These are phyloP conservation scores for Lagria hirta DNA, from an alignment of 2,888 invertebrate species.

Conservation along the genomic window DNA sequence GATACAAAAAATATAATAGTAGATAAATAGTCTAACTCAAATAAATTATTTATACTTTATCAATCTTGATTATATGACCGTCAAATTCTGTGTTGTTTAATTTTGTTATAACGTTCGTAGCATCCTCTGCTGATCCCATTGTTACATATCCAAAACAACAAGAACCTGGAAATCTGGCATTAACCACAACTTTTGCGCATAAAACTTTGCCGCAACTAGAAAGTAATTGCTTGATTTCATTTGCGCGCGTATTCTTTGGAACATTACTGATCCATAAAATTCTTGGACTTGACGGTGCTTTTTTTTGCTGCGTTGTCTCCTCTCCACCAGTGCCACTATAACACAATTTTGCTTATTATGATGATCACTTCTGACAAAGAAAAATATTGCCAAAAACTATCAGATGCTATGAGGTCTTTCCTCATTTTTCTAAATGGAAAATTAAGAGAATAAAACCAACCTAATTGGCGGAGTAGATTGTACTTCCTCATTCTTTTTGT, in stretches of 20 bases:
- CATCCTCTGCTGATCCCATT: conserved; percentile 88
- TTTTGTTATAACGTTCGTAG: conserved; percentile 86
- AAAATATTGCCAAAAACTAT: too few species aligned
- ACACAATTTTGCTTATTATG: background rate
- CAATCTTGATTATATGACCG: conserved; percentile 92
- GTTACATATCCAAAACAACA: conserved; percentile 96
- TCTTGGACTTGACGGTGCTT: conserved; percentile 47
- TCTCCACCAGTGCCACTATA: conserved; percentile 9
- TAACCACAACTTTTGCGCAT: conserved; percentile 95
- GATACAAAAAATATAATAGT: conserved; percentile 8
- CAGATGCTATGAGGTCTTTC: conserved; percentile 21
- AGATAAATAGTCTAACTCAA: conserved; percentile 8
- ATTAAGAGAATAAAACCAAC: conserved; percentile 27
- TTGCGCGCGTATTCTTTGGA: conserved; percentile 86
- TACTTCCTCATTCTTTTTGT: conserved; percentile 22
- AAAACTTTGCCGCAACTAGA: conserved; percentile 92
- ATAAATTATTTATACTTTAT: conserved; percentile 64
- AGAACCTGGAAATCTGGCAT: conserved; percentile 88
- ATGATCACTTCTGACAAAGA: background rate
- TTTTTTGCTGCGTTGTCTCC: conserved; percentile 8
- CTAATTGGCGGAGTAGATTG: too few species aligned
- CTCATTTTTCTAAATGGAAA: conserved; percentile 7
- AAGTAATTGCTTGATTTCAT: conserved; percentile 90
- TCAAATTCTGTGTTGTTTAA: conserved; percentile 92
- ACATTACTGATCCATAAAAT: conserved; percentile 96